phyloP scores from a whole-genome alignment of 2,888 invertebrate species.

The Thysanoteuthis rhombus region DNA sequence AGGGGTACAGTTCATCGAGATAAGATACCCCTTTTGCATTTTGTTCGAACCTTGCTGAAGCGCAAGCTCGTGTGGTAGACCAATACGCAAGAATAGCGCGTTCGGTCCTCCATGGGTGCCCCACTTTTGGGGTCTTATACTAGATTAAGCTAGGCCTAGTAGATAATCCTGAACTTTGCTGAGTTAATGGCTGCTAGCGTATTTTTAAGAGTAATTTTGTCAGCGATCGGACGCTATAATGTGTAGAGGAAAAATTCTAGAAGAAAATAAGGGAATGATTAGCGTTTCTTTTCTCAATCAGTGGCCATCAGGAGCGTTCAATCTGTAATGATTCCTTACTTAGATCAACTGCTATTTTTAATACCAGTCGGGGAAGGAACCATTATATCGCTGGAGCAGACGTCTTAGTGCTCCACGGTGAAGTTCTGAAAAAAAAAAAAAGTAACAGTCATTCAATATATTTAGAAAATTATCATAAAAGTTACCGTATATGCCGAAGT shows the following conservation, averaged over 20 bases:
- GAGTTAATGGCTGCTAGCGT: not conserved
- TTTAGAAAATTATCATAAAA: not conserved
- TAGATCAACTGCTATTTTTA: not conserved
- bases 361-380: constrained; percentile 20
- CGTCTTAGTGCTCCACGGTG: constrained; percentile 19
- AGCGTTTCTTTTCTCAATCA: not conserved
- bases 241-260: not conserved
- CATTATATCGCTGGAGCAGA: not conserved
- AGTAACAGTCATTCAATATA: not conserved
- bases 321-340: not conserved
- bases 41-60: not conserved
- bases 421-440: not conserved
- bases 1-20: not conserved
- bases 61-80: not conserved
- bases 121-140: no score
- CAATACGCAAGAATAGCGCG: not conserved
- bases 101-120: not conserved
- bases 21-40: not conserved
- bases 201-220: not conserved
- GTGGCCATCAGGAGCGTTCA: not conserved
- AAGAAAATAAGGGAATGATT: not conserved
- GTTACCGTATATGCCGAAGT: no score
- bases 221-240: not conserved
- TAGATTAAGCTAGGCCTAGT: no score
- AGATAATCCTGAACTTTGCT: no score